Conservation (phyloP, 1,140 invertebrate genomes). For the Brachionus koreanus region DNA sequence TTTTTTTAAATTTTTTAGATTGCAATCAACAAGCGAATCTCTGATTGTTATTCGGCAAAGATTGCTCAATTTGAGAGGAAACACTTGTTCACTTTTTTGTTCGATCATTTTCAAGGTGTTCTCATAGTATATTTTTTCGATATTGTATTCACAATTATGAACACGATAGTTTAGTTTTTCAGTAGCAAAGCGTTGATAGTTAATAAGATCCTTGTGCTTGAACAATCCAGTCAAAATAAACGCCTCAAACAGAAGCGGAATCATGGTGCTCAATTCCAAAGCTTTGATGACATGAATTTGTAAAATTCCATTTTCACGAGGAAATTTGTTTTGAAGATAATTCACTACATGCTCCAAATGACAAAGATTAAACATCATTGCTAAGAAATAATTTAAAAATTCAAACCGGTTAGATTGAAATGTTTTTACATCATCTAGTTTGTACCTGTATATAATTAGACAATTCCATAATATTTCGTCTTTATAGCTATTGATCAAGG, state of each 20-base stretch:
- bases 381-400: conserved; percentile 30
- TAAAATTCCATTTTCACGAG: not conserved
- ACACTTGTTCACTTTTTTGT: not conserved
- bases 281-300: not conserved
- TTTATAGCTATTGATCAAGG: not conserved
- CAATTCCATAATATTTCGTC: conserved; percentile 35
- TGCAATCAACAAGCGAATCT: not conserved
- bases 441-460: conserved; percentile 18
- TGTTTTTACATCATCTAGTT: not conserved
- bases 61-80: not conserved
- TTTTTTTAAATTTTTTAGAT: not conserved
- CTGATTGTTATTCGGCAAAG: not conserved
- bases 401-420: not conserved
- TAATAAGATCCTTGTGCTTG: not conserved
- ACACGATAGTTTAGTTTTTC: not conserved
- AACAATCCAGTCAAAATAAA: not conserved
- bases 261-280: not conserved
- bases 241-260: not conserved
- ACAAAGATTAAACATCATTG: not conserved
- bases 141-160: not conserved
- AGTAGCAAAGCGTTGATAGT: not conserved
- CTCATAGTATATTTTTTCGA: not conserved
- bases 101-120: not conserved
- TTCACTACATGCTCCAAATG: conserved; percentile 33
- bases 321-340: not conserved